These are phyloP conservation scores for Ctenoplectra terminalis DNA, from an alignment of 1,140 invertebrate genomes.

Conservation along the genomic window DNA sequence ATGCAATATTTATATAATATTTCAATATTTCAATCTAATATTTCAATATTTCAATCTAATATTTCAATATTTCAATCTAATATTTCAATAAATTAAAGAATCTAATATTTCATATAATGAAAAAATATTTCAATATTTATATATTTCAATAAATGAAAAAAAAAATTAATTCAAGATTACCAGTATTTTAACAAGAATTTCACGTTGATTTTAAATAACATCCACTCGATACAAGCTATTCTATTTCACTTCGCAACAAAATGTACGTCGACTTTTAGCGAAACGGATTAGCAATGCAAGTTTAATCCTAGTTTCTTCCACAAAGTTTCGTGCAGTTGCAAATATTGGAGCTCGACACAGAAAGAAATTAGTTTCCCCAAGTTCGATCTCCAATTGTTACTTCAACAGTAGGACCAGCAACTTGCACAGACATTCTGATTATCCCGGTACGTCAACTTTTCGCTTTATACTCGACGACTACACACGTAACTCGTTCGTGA, in stretches of 20 bases:
- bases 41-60: no score
- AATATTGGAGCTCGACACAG: slow-evolving; percentile 11
- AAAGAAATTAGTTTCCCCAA: slow-evolving; percentile 41
- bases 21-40: no score
- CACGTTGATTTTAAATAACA: neutral
- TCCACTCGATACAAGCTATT: slow-evolving; percentile 3
- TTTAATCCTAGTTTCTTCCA: neutral
- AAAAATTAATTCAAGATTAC: no score
- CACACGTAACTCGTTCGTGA: neutral
- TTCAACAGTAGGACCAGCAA: no score
- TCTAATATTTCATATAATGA: no score
- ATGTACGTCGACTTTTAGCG: neutral
- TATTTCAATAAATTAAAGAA: no score
- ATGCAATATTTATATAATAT: no score
- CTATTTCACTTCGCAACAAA: neutral
- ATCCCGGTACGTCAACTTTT: neutral
- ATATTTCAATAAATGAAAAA: no score
- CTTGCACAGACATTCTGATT: neutral
- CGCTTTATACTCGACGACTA: neutral
- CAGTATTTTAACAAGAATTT: no score
- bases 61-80: no score
- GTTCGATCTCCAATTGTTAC: neutral
- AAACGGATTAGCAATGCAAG: neutral
- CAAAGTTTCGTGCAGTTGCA: slow-evolving; percentile 5
- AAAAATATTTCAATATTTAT: no score